A percentile compares a stretch with the other conserved stretches of the same genome.
Evolutionary conservation across 2,113 vertebrate species (phyloP).

Genomic region (Empidonax alnorum): DNA sequence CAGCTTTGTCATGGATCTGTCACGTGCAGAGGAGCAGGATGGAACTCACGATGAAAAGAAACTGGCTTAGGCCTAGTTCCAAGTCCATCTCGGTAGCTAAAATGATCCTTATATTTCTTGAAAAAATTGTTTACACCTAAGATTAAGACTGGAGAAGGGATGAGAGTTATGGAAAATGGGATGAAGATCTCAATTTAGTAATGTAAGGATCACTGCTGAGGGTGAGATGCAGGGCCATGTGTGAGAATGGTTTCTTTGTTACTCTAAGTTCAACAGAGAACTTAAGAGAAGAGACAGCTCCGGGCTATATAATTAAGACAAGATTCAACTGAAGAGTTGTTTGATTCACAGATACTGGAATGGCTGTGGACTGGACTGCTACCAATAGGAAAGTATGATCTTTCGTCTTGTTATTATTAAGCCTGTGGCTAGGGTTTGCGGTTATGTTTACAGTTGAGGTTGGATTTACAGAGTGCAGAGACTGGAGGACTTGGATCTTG

Average conservation of each 20-base stretch:
- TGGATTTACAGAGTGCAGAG: neutral
- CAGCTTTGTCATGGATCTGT: neutral
- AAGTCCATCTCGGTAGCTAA: neutral
- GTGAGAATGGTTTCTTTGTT: neutral
- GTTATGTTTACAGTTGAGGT: neutral
- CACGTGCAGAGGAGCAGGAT: neutral
- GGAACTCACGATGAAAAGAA: neutral
- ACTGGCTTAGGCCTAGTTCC: neutral
- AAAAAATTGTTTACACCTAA: neutral
- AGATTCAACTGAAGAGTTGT: neutral
- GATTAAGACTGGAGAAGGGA: neutral
- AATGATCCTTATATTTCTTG: neutral
- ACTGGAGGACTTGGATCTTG: neutral
- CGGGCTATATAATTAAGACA: neutral
- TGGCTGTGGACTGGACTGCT: neutral
- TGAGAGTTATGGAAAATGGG: neutral
- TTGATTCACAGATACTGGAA: slow-evolving; percentile 3
- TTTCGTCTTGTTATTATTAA: slow-evolving; percentile 6
- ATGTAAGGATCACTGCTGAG: neutral
- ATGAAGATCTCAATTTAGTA: neutral
- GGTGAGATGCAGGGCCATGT: neutral
- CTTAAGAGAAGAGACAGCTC: neutral
- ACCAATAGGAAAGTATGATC: neutral
- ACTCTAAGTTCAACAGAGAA: neutral
- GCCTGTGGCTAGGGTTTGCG: neutral